Evolutionary conservation across 1,140 invertebrate species (phyloP).

Genomic region (Chrysopa pallens): DNA sequence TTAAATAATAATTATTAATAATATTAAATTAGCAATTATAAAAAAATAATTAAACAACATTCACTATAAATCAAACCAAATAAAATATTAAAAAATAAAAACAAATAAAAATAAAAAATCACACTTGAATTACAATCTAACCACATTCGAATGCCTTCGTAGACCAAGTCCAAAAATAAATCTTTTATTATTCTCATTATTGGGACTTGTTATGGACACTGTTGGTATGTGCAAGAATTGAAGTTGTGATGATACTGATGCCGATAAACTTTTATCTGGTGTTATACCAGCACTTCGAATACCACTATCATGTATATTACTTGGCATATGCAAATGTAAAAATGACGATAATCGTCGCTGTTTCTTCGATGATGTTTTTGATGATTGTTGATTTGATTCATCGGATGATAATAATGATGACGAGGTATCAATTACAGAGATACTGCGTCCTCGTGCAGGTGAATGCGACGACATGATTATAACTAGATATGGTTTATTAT

Average conservation of each 20-base stretch:
- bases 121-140: slow-evolving; percentile 18
- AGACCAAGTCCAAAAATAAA: slow-evolving; percentile 29
- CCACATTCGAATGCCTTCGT: slow-evolving; percentile 31
- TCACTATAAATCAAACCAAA: background rate
- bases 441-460: background rate
- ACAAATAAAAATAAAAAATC: background rate
- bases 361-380: background rate
- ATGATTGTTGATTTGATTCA: no score
- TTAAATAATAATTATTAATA: background rate
- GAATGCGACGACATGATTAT: slow-evolving; percentile 2
- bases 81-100: background rate
- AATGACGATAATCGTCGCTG: slow-evolving; percentile 20
- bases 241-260: slow-evolving; percentile 16
- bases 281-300: background rate
- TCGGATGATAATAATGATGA: background rate
- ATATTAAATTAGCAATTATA: slow-evolving; percentile 1
- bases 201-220: slow-evolving; percentile 26
- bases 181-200: slow-evolving; percentile 19
- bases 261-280: slow-evolving; percentile 10
- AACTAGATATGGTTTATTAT: no score
- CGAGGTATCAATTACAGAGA: background rate
- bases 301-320: slow-evolving; percentile 8
- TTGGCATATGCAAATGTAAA: slow-evolving; percentile 25
- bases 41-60: background rate
- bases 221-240: slow-evolving; percentile 29